phyloP scores from a whole-genome alignment of 53 echinoderm and acorn worm species.

The Actinopyga echinites region DNA sequence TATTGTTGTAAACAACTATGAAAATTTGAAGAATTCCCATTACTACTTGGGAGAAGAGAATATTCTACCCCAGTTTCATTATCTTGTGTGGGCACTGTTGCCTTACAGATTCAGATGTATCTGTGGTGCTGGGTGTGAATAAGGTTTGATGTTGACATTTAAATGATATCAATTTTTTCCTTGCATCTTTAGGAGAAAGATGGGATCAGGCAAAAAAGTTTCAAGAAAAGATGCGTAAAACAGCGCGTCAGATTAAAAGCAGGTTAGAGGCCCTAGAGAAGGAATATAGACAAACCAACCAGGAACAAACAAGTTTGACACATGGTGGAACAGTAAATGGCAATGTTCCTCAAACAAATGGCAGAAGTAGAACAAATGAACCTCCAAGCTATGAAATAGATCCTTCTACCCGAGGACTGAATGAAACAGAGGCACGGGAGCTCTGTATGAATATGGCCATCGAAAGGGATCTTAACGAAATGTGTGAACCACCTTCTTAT shows the following conservation, averaged over 20 bases:
- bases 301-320: not conserved
- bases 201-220: constrained; percentile 67
- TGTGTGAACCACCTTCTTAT: constrained; percentile 70
- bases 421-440: constrained; percentile 30
- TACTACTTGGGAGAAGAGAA: too few relatives aligned
- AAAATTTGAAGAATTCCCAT: too few relatives aligned
- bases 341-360: not conserved
- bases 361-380: not conserved
- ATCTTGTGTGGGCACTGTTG: not conserved
- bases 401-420: constrained; percentile 21
- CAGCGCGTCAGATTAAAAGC: constrained; percentile 77
- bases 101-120: not conserved
- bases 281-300: not conserved
- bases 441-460: constrained; percentile 63
- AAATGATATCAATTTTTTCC: not conserved
- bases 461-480: constrained; percentile 51
- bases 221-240: constrained; percentile 93
- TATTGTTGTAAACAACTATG: too few relatives aligned
- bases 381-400: not conserved
- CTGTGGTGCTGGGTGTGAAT: not conserved
- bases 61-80: not conserved
- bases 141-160: not conserved
- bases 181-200: constrained; percentile 26
- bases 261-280: constrained; percentile 81
- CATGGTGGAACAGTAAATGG: constrained; percentile 17